Evolutionary conservation across 2,888 invertebrate genomes (phyloP), one percentile per base, ranked within the genome.

Genomic region (Acronicta aceris): DNA sequence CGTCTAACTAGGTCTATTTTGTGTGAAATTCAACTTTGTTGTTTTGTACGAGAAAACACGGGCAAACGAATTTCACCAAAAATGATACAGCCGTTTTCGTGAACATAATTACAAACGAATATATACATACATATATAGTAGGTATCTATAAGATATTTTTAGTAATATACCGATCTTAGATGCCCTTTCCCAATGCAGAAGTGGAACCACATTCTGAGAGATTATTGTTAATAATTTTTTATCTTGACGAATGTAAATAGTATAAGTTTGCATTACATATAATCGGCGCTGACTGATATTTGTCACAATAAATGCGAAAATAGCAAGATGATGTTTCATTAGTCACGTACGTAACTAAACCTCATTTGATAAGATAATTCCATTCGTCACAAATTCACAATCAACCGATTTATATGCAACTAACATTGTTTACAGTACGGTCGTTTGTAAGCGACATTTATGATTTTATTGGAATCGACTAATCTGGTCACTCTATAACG

Each of bases 271-370:
- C 82, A 86, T 85, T 80, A 74, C 77, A 75, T 86, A 73, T 78
- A 79, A 68, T 80, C 76, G 81, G 80, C 78, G 77, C 71, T 78
- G 83, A 83, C 83, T 84, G 87, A 83, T 78, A 59, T 76, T 82
- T 85, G 86, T 89, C 89, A 89, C 88, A 91, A 90, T 90, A 90
- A 89, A 90, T 66, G 74, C 64, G 57, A 79, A 83, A 81, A 73
- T 59, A 62, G 40, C 57, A 76, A 38, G 48, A 60, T 63, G 64
- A 58, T 82, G 80, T 89, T 85, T 87, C 53, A 82, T 77, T 83
- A 50, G 61, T 69, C 6, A 17, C n/a, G 10, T 5, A 15, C n/a
- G 7, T 13, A 36, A 5, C 36, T 30, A 30, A 7, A 38, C 16
- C 10, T 17, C 12, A 9, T 40, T 62, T 50, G 65, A 66, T 66